These are phyloP conservation scores for Corella eumyota DNA, from an alignment of 23 tunicate species.

Conservation along the genomic window DNA sequence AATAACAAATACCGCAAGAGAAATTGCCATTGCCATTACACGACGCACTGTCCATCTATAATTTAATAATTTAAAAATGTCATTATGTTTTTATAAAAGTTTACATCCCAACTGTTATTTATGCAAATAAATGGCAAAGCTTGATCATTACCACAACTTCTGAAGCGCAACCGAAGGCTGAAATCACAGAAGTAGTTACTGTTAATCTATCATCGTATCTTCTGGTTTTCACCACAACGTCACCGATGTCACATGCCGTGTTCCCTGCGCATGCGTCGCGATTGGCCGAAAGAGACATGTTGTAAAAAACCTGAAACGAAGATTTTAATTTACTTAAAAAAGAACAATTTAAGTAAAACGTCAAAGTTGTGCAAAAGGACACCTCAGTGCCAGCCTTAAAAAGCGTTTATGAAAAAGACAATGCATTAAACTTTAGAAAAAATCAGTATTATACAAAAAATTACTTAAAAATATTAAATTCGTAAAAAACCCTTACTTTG, in stretches of 20 bases:
- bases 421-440: no score
- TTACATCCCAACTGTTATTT: no score
- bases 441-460: no score
- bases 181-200: constrained; percentile 39
- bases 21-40: constrained; percentile 77
- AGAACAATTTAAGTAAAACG: no score
- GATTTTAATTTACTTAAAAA: no score
- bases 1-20: constrained; percentile 90
- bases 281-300: constrained; percentile 56
- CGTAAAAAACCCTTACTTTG: constrained; percentile 11
- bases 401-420: no score
- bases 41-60: constrained; percentile 44
- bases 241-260: constrained; percentile 39
- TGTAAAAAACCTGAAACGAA: constrained; percentile 54
- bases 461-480: no score
- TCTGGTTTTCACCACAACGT: constrained; percentile 66
- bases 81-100: no score
- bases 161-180: constrained; percentile 74
- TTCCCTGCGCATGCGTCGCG: constrained; percentile 28
- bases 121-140: no score
- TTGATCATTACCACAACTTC: constrained; percentile 21
- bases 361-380: no score
- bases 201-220: constrained; percentile 66
- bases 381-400: no score
- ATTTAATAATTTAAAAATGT: background rate